phyloP scores from a whole-genome alignment of 2,113 vertebrate species.

The Melierax canorus region DNA sequence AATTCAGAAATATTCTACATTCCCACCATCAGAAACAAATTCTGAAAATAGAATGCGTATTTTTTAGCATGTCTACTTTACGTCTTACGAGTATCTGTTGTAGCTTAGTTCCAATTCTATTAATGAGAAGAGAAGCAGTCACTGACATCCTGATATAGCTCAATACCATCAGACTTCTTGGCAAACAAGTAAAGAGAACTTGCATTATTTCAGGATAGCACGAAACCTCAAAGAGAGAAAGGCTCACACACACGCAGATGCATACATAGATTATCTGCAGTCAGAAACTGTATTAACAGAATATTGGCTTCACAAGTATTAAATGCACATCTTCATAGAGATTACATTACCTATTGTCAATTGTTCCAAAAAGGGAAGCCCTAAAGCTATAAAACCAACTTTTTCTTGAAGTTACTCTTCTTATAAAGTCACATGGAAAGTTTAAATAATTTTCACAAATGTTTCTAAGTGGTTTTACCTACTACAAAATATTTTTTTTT shows the following conservation, averaged over 20 bases:
- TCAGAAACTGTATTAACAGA: neutral
- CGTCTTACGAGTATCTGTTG: neutral
- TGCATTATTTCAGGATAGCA: neutral
- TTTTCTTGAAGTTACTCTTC: neutral
- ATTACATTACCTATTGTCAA: neutral
- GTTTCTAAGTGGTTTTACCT: neutral
- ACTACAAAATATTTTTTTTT: neutral
- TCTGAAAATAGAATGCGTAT: neutral
- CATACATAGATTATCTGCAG: neutral
- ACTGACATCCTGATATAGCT: neutral
- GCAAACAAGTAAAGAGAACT: neutral
- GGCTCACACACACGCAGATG: neutral
- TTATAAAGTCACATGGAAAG: neutral
- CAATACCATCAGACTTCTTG: neutral
- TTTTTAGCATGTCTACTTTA: neutral
- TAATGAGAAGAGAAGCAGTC: neutral
- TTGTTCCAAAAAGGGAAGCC: neutral
- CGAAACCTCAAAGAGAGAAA: neutral
- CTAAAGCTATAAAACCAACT: neutral
- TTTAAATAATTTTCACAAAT: neutral
- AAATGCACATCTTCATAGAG: neutral
- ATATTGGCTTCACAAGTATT: neutral
- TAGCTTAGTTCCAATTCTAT: neutral
- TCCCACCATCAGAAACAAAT: neutral
- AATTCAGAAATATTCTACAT: neutral